Conservation (phyloP, 2,797 vertebrate genomes). For the Pogoniulus pusillus region DNA sequence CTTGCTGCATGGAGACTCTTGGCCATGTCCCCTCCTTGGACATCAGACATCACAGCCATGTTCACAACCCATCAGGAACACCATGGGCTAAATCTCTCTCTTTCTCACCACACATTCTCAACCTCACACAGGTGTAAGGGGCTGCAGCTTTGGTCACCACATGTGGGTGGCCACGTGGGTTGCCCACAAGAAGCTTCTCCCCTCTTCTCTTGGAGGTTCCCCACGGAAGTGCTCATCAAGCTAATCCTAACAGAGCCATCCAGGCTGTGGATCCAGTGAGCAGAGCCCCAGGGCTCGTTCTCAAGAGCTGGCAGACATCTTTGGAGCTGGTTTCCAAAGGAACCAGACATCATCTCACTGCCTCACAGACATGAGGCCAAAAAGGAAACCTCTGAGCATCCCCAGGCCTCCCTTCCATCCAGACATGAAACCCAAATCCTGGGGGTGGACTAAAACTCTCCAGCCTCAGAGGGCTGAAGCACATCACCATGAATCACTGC, state of each 20-base stretch:
- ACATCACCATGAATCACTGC: background rate
- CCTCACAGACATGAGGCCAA: conserved; percentile 19
- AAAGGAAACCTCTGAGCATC: background rate
- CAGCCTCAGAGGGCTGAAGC: background rate
- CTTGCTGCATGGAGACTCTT: background rate
- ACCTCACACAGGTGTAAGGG: background rate
- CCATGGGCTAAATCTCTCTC: background rate
- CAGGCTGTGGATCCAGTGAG: background rate
- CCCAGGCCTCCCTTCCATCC: background rate
- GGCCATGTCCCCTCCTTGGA: background rate
- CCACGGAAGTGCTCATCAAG: background rate
- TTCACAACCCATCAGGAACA: rapidly evolving
- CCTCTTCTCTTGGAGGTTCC: background rate
- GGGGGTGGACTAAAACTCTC: background rate
- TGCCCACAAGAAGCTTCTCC: background rate
- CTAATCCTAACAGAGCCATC: background rate
- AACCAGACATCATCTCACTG: conserved; percentile 56
- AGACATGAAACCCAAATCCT: background rate
- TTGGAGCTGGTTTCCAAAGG: background rate
- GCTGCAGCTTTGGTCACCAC: background rate
- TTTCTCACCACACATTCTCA: background rate
- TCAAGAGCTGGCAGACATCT: conserved; percentile 32
- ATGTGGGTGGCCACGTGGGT: background rate
- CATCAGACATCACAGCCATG: background rate
- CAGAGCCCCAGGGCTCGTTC: background rate